A percentile compares a stretch with the other conserved stretches of the same genome.
Conservation (phyloP, 1,140 invertebrate species). For the Drosophila rhopaloa region DNA sequence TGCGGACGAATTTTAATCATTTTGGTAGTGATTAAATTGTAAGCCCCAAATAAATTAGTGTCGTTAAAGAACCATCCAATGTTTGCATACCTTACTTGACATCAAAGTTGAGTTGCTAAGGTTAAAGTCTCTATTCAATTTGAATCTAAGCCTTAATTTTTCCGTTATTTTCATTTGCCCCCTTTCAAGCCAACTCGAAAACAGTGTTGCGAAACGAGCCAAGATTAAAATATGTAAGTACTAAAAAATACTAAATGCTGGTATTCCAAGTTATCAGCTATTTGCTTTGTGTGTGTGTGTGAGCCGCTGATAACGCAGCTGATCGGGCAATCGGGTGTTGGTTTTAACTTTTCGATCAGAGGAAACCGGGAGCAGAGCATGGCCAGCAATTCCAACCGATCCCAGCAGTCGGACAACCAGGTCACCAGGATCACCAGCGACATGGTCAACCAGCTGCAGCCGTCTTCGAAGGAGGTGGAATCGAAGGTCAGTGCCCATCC, state of each 20-base stretch:
- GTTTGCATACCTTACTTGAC: too few relatives aligned
- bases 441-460: slow-evolving; percentile 59
- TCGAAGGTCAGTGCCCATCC: slow-evolving; percentile 17
- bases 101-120: too few relatives aligned
- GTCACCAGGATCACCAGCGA: slow-evolving; percentile 42
- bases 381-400: slow-evolving; percentile 20
- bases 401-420: slow-evolving; percentile 6
- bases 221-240: not conserved
- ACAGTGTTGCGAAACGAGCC: not conserved
- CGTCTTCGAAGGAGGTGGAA: not conserved
- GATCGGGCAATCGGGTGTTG: slow-evolving; percentile 1
- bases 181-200: too few relatives aligned
- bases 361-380: slow-evolving; percentile 24
- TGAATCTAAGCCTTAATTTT: too few relatives aligned
- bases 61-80: too few relatives aligned
- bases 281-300: slow-evolving; percentile 15
- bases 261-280: slow-evolving; percentile 3
- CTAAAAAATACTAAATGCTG: not conserved
- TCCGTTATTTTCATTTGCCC: too few relatives aligned
- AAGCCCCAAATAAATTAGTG: too few relatives aligned
- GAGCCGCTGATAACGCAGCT: slow-evolving; percentile 34
- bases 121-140: too few relatives aligned
- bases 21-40: too few relatives aligned
- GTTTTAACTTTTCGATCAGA: slow-evolving; percentile 6
- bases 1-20: too few relatives aligned